phyloP scores from a whole-genome alignment of 2,888 invertebrate species.

The Phalera bucephala region DNA sequence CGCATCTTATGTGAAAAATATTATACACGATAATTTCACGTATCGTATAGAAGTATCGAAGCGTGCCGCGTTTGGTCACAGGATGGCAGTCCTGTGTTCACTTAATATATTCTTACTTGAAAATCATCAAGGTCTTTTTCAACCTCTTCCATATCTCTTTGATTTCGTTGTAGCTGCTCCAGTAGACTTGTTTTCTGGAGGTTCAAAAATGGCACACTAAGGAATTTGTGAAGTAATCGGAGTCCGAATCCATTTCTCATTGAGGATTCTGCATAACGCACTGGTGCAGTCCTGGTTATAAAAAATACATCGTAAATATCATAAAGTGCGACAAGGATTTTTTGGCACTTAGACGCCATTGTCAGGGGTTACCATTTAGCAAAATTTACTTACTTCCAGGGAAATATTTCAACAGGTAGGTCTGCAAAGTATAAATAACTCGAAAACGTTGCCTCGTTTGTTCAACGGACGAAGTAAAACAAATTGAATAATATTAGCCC shows the following conservation, averaged over 20 bases:
- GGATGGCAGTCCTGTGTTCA: no score
- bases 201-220: constrained; percentile 96
- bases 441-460: no score
- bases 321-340: background rate
- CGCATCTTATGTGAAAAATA: no score
- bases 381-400: no score
- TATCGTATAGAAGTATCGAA: no score
- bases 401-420: no score
- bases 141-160: constrained; percentile 90
- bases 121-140: constrained; percentile 89
- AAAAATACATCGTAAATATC: background rate
- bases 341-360: background rate
- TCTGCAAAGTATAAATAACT: no score
- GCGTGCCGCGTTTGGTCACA: no score
- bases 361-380: background rate
- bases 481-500: no score
- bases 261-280: constrained; percentile 95
- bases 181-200: constrained; percentile 93
- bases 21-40: no score
- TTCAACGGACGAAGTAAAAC: no score
- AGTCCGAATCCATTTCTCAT: constrained; percentile 98
- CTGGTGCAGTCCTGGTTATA: constrained; percentile 80
- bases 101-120: constrained; percentile 84
- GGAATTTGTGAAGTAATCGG: constrained; percentile 95
- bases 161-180: constrained; percentile 92